Evolutionary conservation across 1,140 invertebrate species (phyloP).

Genomic region (Macrobrachium rosenbergii): DNA sequence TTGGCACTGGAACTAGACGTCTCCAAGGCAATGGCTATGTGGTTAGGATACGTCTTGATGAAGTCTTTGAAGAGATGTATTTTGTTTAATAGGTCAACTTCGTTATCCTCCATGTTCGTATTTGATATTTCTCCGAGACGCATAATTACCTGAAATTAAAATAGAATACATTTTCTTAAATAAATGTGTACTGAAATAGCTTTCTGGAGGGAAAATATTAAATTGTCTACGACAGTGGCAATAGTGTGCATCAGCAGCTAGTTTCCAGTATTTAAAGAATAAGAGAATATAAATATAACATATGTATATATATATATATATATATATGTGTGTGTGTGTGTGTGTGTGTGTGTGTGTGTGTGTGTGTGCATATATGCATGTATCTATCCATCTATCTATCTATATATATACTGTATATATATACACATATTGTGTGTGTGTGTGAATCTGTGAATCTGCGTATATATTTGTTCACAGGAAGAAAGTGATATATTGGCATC

Average conservation of each 20-base stretch:
- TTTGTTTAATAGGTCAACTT: too few relatives aligned
- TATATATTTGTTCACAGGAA: too few relatives aligned
- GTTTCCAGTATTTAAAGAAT: too few relatives aligned
- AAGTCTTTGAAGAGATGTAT: too few relatives aligned
- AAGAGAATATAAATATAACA: background rate
- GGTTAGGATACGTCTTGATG: too few relatives aligned
- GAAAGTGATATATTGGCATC: too few relatives aligned
- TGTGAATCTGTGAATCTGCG: background rate
- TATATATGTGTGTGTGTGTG: background rate
- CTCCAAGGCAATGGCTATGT: too few relatives aligned
- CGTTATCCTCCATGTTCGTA: too few relatives aligned
- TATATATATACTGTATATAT: background rate
- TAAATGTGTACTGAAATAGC: background rate
- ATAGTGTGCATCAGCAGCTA: too few relatives aligned
- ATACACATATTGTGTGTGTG: background rate
- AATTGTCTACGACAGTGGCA: too few relatives aligned
- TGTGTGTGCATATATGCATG: background rate
- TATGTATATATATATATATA: conserved; percentile 19
- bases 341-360: background rate
- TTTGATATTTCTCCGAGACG: background rate
- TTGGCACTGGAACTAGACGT: too few relatives aligned
- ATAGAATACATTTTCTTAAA: background rate
- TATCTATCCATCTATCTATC: background rate
- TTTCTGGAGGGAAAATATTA: too few relatives aligned
- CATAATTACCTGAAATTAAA: background rate